Evolutionary conservation across 2,113 vertebrate genomes (phyloP).

Genomic region (Pelecanoides urinatrix): DNA sequence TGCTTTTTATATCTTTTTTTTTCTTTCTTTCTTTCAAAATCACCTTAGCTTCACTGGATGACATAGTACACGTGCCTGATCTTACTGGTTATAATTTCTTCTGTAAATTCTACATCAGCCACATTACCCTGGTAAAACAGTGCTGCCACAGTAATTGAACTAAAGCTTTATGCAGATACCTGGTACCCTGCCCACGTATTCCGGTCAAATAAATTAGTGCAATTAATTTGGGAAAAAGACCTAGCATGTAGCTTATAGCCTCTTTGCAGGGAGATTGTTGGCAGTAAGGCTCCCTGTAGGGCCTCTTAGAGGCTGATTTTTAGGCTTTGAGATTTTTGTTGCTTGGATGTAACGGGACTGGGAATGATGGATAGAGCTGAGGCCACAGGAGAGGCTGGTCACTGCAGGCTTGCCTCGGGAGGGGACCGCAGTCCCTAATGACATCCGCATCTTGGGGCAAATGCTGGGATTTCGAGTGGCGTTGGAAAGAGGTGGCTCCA

Average conservation of each 20-base stretch:
- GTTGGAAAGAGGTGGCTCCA: not conserved
- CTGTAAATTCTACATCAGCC: not conserved
- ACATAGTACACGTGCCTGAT: rapidly evolving
- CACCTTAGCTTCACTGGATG: not conserved
- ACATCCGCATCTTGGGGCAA: not conserved
- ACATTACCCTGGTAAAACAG: not conserved
- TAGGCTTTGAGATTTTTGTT: not conserved
- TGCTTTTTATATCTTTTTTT: not conserved
- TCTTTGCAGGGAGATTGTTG: not conserved
- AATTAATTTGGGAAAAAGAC: not conserved
- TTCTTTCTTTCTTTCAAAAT: not conserved
- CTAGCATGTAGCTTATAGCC: not conserved
- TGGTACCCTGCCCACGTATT: not conserved
- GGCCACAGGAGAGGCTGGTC: not conserved
- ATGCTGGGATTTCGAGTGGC: not conserved
- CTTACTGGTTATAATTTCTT: not conserved
- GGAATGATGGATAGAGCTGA: not conserved
- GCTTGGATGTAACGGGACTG: not conserved
- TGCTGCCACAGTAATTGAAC: not conserved
- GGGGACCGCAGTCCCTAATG: not conserved
- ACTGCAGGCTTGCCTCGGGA: too few relatives aligned
- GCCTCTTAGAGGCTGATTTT: not conserved
- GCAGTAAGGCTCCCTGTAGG: not conserved
- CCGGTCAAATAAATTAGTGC: not conserved
- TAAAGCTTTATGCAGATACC: not conserved